Evolutionary conservation across 2,797 vertebrate genomes (phyloP).

Genomic region (Rhinichthys osculus): DNA sequence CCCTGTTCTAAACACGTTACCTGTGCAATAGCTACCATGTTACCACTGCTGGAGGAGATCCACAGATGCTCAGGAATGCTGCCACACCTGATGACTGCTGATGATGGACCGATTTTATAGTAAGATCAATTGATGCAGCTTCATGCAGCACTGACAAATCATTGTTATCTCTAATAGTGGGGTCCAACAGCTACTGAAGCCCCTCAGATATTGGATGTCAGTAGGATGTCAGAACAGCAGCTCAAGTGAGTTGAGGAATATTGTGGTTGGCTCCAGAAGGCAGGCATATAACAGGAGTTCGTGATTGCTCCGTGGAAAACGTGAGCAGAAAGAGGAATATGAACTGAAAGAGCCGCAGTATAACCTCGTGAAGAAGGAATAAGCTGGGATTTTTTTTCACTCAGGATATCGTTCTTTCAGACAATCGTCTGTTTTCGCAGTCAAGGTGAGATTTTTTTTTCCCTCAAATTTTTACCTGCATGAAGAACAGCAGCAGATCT

Average conservation of each 20-base stretch:
- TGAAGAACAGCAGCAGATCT: not conserved
- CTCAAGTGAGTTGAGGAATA: conserved; percentile 32
- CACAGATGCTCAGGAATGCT: conserved; percentile 30
- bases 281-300: conserved; percentile 40
- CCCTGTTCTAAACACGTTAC: conserved; percentile 22
- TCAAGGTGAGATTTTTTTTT: conserved; percentile 35
- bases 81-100: conserved; percentile 44
- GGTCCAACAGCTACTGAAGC: not conserved
- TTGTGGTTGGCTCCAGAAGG: conserved; percentile 37
- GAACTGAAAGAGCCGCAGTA: conserved; percentile 38
- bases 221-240: conserved; percentile 13
- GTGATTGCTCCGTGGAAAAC: conserved; percentile 51
- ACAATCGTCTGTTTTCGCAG: not conserved
- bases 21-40: conserved; percentile 17
- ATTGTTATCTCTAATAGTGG: not conserved
- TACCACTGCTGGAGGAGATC: conserved; percentile 11
- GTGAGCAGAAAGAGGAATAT: conserved; percentile 62
- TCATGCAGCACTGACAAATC: not conserved
- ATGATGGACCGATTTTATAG: conserved; percentile 2
- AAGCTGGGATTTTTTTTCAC: not conserved
- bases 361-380: conserved; percentile 4
- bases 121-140: conserved; percentile 11
- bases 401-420: conserved; percentile 12
- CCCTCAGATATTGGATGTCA: not conserved
- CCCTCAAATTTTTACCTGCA: not conserved